Base-by-base conservation (phyloP, 2,888 invertebrate genomes). In the Camponotus fellah region DNA sequence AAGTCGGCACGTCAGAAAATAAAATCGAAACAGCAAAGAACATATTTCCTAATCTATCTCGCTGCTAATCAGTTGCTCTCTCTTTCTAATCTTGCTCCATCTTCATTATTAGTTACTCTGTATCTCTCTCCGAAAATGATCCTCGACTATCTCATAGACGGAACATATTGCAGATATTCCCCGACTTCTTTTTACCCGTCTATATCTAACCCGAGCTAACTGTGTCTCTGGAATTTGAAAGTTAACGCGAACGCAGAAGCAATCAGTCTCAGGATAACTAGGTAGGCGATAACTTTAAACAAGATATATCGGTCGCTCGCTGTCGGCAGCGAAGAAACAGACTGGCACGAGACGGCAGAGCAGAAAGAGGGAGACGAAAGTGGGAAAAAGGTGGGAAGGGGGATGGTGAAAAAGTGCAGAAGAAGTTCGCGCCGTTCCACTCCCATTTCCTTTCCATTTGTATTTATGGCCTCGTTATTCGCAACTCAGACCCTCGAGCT, bases 391-490 rank as follows among this genome's bases (percentile, higher is more conserved):
- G 62, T 46, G 56, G 58, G 58, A 85, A 49, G 60, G 66, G 65
- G 40, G 66, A 69, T 77, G 76, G 82, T 74, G 62, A 69, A 83
- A 80, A 85, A 86, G 85, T 86, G 85, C 79, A 82, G 86, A 88
- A 87, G 88, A 91, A 89, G 83, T 86, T 90, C 66, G 64, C 85
- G 65, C 75, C 66, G 83, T 82, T 79, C 83, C 80, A 72, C 83
- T 88, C 85, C 89, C 88, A 91, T 92, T 93, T 92, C 90, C 91
- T 88, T 91, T 92, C 90, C 91, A 91, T 92, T 92, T 91, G 91
- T 93, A 92, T 92, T 93, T 92, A 92, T 91, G 91, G 87, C 87
- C 71, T 77, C 86, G 85, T 85, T 87, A 82, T 86, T 86, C 83
- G 81, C 72, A 69, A 84, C 84, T 87, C 81, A 82, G 76, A 75